phyloP scores from a whole-genome alignment of 2,797 vertebrate species.

The Macrochelys suwanniensis region DNA sequence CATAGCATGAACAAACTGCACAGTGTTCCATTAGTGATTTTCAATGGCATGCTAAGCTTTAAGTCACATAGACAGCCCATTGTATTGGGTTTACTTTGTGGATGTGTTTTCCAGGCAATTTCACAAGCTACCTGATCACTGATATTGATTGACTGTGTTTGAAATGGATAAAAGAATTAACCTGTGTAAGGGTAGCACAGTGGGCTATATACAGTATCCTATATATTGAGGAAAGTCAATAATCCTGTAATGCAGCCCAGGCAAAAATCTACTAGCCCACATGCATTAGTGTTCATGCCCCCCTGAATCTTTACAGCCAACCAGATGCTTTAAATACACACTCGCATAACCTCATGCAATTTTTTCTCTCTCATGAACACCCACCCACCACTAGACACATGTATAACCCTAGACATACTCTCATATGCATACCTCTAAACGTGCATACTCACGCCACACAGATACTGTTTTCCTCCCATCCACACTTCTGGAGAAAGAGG shows the following conservation, averaged over 20 bases:
- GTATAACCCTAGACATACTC: not conserved
- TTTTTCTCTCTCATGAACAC: not conserved
- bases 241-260: slow-evolving; percentile 67
- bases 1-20: slow-evolving; percentile 73
- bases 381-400: not conserved
- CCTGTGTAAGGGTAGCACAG: slow-evolving; percentile 72
- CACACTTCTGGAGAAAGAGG: not conserved
- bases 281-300: not conserved
- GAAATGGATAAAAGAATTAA: slow-evolving; percentile 81
- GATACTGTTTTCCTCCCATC: not conserved
- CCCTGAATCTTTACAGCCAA: not conserved
- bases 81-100: slow-evolving; percentile 75
- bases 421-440: not conserved
- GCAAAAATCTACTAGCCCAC: slow-evolving; percentile 3
- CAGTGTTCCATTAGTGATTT: slow-evolving; percentile 81
- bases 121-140: slow-evolving; percentile 80
- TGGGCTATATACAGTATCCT: slow-evolving; percentile 70
- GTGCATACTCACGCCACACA: not conserved
- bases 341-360: too few relatives aligned
- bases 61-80: slow-evolving; percentile 79
- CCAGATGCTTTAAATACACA: not conserved
- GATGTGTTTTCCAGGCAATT: slow-evolving; percentile 80
- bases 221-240: slow-evolving; percentile 77
- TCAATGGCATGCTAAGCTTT: slow-evolving; percentile 79
- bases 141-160: slow-evolving; percentile 74